Percentiles rank a stretch among this genome's conserved stretches.
These are phyloP conservation scores for Rhinoderma darwinii DNA, from an alignment of 2,113 vertebrate species.

Conservation along the genomic window DNA sequence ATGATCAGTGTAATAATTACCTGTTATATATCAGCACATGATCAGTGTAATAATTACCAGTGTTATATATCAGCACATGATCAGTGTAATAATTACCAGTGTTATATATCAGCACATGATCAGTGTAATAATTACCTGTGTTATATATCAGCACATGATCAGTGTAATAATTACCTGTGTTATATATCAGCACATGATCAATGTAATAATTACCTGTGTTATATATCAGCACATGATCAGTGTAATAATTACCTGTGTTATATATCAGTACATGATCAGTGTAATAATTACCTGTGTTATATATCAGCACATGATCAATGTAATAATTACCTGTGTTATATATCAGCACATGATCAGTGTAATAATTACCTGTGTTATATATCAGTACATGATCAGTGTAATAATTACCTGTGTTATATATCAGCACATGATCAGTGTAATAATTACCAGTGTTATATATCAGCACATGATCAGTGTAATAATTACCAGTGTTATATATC, in stretches of 20 bases:
- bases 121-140: slow-evolving; percentile 62
- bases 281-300: background rate
- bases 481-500: background rate
- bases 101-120: slow-evolving; percentile 80
- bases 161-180: background rate
- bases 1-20: slow-evolving; percentile 82
- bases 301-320: background rate
- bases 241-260: too few relatives aligned
- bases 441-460: slow-evolving; percentile 77
- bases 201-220: too few relatives aligned
- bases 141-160: too few relatives aligned
- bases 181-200: background rate
- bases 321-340: background rate
- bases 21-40: slow-evolving; percentile 62
- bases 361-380: background rate
- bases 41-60: background rate
- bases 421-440: too few relatives aligned
- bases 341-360: background rate
- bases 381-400: background rate
- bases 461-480: background rate
- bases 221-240: background rate
- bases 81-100: slow-evolving; percentile 72
- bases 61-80: background rate
- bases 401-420: slow-evolving; percentile 76
- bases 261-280: too few relatives aligned